Conservation (phyloP, 2,797 vertebrate species). For the Coregonus sp. region DNA sequence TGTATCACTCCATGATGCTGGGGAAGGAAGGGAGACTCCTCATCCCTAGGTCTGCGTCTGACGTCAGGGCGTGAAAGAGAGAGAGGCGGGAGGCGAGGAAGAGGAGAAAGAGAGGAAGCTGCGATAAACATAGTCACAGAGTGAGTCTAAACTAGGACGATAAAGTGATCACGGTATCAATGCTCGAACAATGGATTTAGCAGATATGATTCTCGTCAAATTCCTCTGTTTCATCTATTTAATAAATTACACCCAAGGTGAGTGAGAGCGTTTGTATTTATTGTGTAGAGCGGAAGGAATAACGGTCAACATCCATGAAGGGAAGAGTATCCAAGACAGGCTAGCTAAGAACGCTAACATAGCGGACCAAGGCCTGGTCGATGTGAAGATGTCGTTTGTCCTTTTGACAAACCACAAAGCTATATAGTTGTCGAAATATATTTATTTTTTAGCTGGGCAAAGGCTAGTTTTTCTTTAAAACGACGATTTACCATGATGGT, state of each 20-base stretch:
- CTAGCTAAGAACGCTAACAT: constrained; percentile 8
- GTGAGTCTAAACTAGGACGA: constrained; percentile 80
- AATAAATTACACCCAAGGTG: constrained; percentile 70
- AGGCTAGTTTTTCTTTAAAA: no score
- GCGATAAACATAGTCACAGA: constrained; percentile 82
- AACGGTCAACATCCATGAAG: constrained; percentile 44
- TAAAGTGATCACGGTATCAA: constrained; percentile 76
- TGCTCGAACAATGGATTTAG: constrained; percentile 77
- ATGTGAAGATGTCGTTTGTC: neutral
- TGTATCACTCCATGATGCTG: neutral
- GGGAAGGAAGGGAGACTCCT: constrained; percentile 39
- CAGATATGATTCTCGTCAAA: constrained; percentile 69
- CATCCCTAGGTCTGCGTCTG: constrained; percentile 59
- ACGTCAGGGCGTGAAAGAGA: constrained; percentile 69
- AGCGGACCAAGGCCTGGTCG: neutral
- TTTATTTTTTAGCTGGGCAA: no score
- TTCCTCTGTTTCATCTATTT: constrained; percentile 65
- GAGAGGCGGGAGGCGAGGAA: constrained; percentile 24
- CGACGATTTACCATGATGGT: neutral
- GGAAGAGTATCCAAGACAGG: constrained; percentile 41
- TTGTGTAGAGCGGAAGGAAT: constrained; percentile 34
- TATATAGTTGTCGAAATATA: no score
- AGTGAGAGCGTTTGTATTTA: constrained; percentile 51
- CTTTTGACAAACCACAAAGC: neutral
- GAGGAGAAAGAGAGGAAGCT: constrained; percentile 60